Evolutionary conservation across 2,797 vertebrate genomes (phyloP).

Genomic region (Epinephelus malabaricus): DNA sequence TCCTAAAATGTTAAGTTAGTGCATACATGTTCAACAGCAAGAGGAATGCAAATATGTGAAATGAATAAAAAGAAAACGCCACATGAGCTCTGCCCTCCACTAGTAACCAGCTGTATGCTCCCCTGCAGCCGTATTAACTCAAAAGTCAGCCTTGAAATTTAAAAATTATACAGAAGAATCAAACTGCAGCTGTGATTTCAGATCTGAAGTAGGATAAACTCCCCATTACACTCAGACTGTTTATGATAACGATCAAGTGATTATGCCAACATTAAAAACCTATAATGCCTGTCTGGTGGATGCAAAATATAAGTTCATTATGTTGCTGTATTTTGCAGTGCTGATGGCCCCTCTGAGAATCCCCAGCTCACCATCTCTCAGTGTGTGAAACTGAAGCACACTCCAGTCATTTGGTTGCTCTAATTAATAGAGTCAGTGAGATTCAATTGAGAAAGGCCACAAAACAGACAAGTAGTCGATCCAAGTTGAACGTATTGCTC

Average conservation of each 20-base stretch:
- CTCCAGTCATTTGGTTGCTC: slow-evolving; percentile 26
- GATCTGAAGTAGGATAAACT: slow-evolving; percentile 23
- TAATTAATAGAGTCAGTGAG: slow-evolving; percentile 62
- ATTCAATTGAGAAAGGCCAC: slow-evolving; percentile 45
- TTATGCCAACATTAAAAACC: slow-evolving; percentile 66
- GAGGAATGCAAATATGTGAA: neutral
- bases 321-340: slow-evolving; percentile 27
- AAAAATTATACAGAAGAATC: neutral
- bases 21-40: neutral
- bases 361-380: slow-evolving; percentile 21
- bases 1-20: neutral
- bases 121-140: neutral
- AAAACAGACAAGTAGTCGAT: slow-evolving; percentile 48
- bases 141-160: slow-evolving; percentile 10
- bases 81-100: neutral
- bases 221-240: slow-evolving; percentile 25
- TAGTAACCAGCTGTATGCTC: neutral
- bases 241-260: slow-evolving; percentile 50
- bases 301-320: slow-evolving; percentile 53
- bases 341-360: slow-evolving; percentile 30
- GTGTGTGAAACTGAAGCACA: slow-evolving; percentile 28
- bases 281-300: slow-evolving; percentile 42
- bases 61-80: neutral
- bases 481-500: slow-evolving; percentile 38
- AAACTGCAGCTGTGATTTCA: slow-evolving; percentile 34